Evolutionary conservation across 2,888 invertebrate genomes (phyloP).

Genomic region (Phrixothrix hirtus): DNA sequence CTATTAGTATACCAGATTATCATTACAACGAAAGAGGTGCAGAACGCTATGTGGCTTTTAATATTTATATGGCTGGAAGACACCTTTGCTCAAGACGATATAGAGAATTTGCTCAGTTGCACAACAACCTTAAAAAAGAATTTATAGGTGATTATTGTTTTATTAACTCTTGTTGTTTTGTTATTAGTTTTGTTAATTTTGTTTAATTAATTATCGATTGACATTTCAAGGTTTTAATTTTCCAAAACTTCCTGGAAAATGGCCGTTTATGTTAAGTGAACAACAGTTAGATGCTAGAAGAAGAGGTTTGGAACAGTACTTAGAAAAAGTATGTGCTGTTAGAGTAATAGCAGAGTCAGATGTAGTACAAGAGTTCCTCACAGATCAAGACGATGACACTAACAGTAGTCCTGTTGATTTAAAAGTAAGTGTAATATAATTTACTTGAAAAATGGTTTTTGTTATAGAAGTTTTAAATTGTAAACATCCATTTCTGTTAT

Average conservation of each 20-base stretch:
- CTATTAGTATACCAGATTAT: conserved; percentile 93
- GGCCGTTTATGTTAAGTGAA: conserved; percentile 96
- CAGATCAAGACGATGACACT: conserved; percentile 84
- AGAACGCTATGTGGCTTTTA: conserved; percentile 92
- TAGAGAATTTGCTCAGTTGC: conserved; percentile 90
- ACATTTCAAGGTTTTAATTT: conserved; percentile 77
- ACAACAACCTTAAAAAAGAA: conserved; percentile 87
- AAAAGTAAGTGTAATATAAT: conserved; percentile 57
- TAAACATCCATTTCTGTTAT: too few relatives aligned
- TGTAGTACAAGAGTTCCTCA: conserved; percentile 95
- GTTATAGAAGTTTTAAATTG: too few relatives aligned
- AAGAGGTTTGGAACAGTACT: conserved; percentile 93
- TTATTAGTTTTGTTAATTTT: not conserved
- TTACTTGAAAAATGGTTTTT: not conserved
- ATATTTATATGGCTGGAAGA: conserved; percentile 98
- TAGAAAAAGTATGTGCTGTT: conserved; percentile 97
- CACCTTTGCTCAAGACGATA: conserved; percentile 96
- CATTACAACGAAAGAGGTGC: conserved; percentile 84
- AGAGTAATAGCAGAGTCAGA: conserved; percentile 97
- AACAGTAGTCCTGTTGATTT: conserved; percentile 73
- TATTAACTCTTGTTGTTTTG: not conserved
- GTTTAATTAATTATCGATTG: not conserved
- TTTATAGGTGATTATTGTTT: conserved; percentile 69
- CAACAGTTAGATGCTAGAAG: conserved; percentile 95
- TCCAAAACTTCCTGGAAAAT: conserved; percentile 97